These are phyloP conservation scores for Chaetorhynchus papuensis DNA, from an alignment of 2,113 vertebrate species.

Conservation along the genomic window DNA sequence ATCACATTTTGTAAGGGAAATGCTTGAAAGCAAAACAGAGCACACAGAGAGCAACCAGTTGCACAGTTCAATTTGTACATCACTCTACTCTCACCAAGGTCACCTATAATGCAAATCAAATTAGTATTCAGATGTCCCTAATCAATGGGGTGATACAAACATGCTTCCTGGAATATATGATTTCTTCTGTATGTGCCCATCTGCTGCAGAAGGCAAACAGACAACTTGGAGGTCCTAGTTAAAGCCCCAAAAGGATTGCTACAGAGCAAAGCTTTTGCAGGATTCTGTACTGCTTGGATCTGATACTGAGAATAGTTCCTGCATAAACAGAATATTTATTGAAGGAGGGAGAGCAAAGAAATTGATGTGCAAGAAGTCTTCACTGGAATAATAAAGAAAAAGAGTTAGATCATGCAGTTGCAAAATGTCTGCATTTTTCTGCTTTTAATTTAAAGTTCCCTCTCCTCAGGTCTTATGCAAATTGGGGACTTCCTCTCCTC, in stretches of 20 bases:
- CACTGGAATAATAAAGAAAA: neutral
- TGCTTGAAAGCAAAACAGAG: neutral
- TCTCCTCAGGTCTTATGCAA: neutral
- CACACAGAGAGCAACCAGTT: neutral
- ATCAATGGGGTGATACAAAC: neutral
- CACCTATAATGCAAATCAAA: constrained; percentile 19
- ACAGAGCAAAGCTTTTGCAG: neutral
- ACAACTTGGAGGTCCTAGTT: neutral
- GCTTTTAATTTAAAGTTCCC: neutral
- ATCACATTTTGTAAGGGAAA: neutral
- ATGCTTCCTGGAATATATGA: neutral
- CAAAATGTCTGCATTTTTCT: neutral
- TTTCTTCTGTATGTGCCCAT: neutral
- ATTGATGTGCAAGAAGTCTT: neutral
- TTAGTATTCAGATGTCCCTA: neutral
- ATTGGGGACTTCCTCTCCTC: neutral
- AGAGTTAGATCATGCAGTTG: neutral
- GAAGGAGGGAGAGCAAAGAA: neutral
- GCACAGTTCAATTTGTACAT: neutral
- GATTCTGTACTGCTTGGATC: neutral
- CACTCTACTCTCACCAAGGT: neutral
- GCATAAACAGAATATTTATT: neutral
- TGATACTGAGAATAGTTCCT: neutral
- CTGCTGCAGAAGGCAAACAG: neutral
- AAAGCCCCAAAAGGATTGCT: neutral